Conservation (phyloP, 2,797 vertebrate species). For the Cirrhinus molitorella region DNA sequence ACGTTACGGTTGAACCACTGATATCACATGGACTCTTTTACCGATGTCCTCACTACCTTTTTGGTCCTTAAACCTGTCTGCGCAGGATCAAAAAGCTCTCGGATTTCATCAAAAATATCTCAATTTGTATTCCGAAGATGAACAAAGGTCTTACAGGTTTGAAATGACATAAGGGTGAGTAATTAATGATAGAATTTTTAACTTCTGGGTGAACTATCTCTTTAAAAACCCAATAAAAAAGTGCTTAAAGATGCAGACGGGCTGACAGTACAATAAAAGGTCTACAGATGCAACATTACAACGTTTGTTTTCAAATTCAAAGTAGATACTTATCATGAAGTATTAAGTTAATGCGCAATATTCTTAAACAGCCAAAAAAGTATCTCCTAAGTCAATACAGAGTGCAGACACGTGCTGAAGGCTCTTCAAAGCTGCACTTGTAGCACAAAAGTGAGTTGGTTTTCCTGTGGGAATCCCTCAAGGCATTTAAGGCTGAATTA, state of each 20-base stretch:
- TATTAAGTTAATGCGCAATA: background rate
- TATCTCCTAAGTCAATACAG: background rate
- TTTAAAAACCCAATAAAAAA: background rate
- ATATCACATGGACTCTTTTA: no score
- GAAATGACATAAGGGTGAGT: no score
- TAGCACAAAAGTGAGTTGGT: slow-evolving; percentile 33
- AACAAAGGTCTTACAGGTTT: no score
- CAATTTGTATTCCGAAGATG: no score
- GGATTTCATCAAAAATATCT: no score
- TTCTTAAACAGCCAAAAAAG: background rate
- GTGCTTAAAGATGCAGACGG: background rate
- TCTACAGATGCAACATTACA: background rate
- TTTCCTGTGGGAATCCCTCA: slow-evolving; percentile 33
- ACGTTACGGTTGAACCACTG: no score
- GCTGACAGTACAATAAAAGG: background rate
- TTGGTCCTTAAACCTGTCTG: no score
- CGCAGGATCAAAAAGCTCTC: no score
- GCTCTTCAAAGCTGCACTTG: slow-evolving; percentile 17
- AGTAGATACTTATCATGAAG: background rate
- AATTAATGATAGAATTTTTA: no score
- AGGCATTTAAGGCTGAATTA: slow-evolving; percentile 38
- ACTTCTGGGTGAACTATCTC: no score
- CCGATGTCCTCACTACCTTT: no score
- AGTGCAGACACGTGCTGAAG: slow-evolving; percentile 11
- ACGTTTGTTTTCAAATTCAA: background rate